Evolutionary conservation across 2,797 vertebrate genomes (phyloP), one percentile per base, ranked within the genome.

Genomic region (Cirrhinus molitorella): DNA sequence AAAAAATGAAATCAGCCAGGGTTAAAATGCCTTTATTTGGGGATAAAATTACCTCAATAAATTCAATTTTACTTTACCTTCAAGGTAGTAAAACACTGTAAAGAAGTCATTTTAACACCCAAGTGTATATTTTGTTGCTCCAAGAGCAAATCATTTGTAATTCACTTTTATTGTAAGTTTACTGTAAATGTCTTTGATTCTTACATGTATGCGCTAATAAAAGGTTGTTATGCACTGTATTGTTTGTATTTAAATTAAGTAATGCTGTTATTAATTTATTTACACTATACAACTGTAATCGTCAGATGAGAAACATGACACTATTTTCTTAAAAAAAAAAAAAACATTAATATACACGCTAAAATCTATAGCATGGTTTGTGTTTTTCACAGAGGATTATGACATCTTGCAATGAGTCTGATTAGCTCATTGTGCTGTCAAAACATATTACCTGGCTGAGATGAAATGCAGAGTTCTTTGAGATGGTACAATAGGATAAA

Each of bases 401-500:
- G 31, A 57, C 23, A 31, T 21, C 47, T 31, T 31, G 31, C 40
- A 47, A 9, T 25, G 51, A 76, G 51, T 65, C 53, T 34, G 75
- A 79, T 49, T 37, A 55, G 74, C 67, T 65, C 45, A 10, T 19
- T 34, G 19, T 37, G 19, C 65, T 85, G 86, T 80, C 81, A 57
- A 34, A 43, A 53, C 67, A 81, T 81, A 67, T 55, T 37, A 43
- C 45, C 45, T 23, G 65, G 40, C 70, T 81, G 57, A 45, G 53
- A 28, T n/a, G 59, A 43, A 25, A 67, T 77, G 47, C 78, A 81
- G 43, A 83, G 61, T 80, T 74, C 72, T 65, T 45, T 45, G 11
- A 59, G 53, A 37, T 28, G 31, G 21, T 68, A 68, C 40, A 31
- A 25, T 55, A 79, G 8, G 19, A 67, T 67, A 55, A 34, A 79